These are phyloP conservation scores for Drosophila tanythrix DNA, from an alignment of 2,888 invertebrate genomes.

Conservation along the genomic window DNA sequence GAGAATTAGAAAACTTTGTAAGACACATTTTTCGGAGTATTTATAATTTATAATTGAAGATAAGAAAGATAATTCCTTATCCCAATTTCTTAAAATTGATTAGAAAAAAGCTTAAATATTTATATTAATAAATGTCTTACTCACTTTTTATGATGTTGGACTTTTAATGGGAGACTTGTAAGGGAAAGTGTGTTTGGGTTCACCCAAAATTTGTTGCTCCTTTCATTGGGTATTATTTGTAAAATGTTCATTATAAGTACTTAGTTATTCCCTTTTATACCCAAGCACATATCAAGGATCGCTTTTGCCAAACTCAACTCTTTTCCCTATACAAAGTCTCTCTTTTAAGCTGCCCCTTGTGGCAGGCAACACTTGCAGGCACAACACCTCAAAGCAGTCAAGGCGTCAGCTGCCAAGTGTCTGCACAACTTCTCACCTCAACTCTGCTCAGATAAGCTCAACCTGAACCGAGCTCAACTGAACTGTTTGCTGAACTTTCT, in stretches of 20 bases:
- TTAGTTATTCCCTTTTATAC: background rate
- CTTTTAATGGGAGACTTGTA: background rate
- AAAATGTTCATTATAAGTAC: background rate
- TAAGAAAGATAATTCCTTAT: rapidly evolving
- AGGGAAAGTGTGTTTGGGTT: background rate
- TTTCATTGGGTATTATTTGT: background rate
- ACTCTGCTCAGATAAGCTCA: background rate
- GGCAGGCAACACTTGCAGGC: background rate
- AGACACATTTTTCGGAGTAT: background rate
- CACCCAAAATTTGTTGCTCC: background rate
- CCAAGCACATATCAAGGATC: background rate
- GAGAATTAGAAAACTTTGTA: background rate
- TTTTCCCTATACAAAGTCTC: background rate
- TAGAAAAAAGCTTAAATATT: background rate
- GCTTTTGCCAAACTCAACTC: background rate
- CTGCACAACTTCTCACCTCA: constrained; percentile 40
- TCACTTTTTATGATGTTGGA: background rate
- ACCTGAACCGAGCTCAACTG: background rate
- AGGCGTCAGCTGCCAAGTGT: constrained; percentile 16
- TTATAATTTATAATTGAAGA: background rate
- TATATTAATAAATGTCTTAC: background rate
- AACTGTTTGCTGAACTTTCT: constrained; percentile 30
- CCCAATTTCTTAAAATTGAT: background rate
- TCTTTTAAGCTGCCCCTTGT: background rate
- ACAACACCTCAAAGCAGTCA: constrained; percentile 14